These are phyloP conservation scores for Euthynnus affinis DNA, from an alignment of 2,797 vertebrate genomes.

Conservation along the genomic window DNA sequence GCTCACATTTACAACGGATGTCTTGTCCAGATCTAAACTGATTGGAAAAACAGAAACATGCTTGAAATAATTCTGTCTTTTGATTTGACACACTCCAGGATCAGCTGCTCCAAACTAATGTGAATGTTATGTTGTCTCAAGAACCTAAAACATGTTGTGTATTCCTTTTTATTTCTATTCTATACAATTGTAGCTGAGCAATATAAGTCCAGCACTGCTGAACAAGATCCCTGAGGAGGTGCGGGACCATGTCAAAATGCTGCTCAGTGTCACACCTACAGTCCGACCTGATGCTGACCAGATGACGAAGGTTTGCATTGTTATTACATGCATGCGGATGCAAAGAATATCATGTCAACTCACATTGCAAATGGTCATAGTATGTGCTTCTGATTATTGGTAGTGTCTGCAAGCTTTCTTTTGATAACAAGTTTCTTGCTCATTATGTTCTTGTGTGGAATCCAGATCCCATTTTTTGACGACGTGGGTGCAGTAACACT, in stretches of 20 bases:
- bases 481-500: constrained; percentile 96
- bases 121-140: neutral
- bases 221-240: constrained; percentile 94
- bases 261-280: constrained; percentile 93
- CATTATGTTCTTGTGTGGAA: constrained; percentile 10
- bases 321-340: neutral
- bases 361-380: accelerated
- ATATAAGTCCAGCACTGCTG: constrained; percentile 89
- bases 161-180: neutral
- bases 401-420: neutral
- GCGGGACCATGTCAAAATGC: constrained; percentile 94
- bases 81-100: constrained; percentile 1
- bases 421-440: neutral
- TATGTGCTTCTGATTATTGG: neutral
- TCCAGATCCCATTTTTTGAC: constrained; percentile 97
- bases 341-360: neutral
- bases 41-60: neutral
- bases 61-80: constrained; percentile 6
- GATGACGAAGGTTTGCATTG: constrained; percentile 93
- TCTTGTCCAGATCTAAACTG: neutral
- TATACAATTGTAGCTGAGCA: constrained; percentile 88
- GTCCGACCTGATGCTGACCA: constrained; percentile 98
- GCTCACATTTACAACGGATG: neutral
- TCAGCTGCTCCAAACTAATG: neutral
- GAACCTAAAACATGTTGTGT: neutral